Evolutionary conservation across 2,113 vertebrate genomes (phyloP), one percentile per base, ranked within the genome.

Genomic region (Meriones unguiculatus): DNA sequence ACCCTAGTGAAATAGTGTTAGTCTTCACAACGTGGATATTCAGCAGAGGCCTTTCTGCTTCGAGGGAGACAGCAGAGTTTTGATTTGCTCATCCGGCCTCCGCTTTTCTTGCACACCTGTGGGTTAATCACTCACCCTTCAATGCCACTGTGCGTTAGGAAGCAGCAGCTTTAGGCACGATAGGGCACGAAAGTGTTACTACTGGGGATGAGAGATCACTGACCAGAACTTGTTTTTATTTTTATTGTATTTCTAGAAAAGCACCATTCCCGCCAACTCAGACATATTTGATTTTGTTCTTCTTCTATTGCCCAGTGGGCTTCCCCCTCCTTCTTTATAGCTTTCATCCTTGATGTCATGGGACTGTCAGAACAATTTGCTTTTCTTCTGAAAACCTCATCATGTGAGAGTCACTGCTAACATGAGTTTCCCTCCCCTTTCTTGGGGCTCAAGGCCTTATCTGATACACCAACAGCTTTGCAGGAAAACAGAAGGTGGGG

Each of bases 371-470:
- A 92, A 95, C 87, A 95, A 57, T 90, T 91, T 78, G 38, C 90
- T 88, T 95, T 59, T 95, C 69, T 92, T 95, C 91, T 69, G 76
- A 78, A 93, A 96, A 87, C 28, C 18, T 93, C 54, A 69, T 95
- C 93, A 80, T 95, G 92, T 95, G 93, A 97, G 59, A 95, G 92
- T 90, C 94, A 92, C 62, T 72, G 17, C 75, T n/a, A n/a, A 67
- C 50, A 35, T 0, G 13, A 41, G 59, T 38, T 95, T 96, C 54
- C 65, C 41, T 87, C 62, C 50, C 28, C 32, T 92, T 78, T 32
- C 57, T 67, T 65, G 50, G 41, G 87, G 64, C n/a, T 64, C 5
- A 8, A 87, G 65, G 30, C 57, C 90, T 64, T 28, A 35, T 62
- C 90, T 70, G n/a, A 24, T n/a, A 65, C 4, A 67, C 38, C 25